Percentiles rank a stretch among this genome's conserved stretches.
These are phyloP conservation scores for Rhabdomys dilectus DNA, from an alignment of 2,113 vertebrate genomes.

Conservation along the genomic window DNA sequence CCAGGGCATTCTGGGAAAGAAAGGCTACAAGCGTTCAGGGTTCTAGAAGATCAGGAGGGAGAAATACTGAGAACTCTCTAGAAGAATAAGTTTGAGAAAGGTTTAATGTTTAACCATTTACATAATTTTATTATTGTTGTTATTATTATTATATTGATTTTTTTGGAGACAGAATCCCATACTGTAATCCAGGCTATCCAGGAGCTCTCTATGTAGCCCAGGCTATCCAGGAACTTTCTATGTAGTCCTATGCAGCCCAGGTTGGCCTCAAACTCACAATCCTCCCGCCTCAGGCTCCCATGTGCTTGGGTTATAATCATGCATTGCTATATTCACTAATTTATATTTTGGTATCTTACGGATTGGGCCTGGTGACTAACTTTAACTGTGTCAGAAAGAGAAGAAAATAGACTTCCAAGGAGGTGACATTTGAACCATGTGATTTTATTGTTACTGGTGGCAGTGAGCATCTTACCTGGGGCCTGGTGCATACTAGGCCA, in stretches of 20 bases:
- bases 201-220: not conserved
- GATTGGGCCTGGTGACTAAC: not conserved
- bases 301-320: not conserved
- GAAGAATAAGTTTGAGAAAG: not conserved
- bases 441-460: not conserved
- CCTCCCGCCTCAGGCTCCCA: not conserved
- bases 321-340: too few species aligned
- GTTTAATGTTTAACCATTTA: constrained; percentile 39
- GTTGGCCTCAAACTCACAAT: not conserved
- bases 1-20: not conserved
- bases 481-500: not conserved
- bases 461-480: not conserved
- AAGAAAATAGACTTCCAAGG: constrained; percentile 28
- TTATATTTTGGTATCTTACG: not conserved
- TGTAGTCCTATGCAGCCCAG: not conserved
- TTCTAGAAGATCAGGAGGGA: not conserved
- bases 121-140: not conserved
- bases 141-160: not conserved
- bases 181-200: not conserved
- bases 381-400: constrained; percentile 1
- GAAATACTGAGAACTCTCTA: too few species aligned
- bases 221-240: not conserved
- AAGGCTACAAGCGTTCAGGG: not conserved
- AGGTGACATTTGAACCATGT: not conserved
- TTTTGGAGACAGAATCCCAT: not conserved